Conservation (phyloP, 2,888 invertebrate species). For the Nomada goodeniana region DNA sequence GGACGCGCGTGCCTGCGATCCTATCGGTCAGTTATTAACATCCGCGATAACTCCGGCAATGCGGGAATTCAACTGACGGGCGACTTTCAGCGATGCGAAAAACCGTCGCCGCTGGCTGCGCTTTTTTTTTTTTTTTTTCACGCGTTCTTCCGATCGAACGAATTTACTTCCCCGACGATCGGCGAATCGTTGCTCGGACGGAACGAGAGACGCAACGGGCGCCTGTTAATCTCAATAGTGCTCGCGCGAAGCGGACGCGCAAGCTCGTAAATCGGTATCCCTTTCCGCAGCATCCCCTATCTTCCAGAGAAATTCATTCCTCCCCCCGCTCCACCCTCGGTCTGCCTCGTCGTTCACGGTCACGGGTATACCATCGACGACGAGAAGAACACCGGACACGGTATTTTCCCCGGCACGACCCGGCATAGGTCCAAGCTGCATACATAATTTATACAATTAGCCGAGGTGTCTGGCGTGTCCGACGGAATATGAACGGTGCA, state of each 20-base stretch:
- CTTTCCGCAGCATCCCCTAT: conserved; percentile 62
- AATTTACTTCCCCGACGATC: conserved; percentile 67
- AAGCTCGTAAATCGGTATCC: conserved; percentile 80
- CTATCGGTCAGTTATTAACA: conserved; percentile 34
- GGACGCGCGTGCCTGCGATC: conserved; percentile 15
- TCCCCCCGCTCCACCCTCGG: conserved; percentile 46
- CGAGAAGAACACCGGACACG: conserved; percentile 21
- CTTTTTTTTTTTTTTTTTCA: not conserved
- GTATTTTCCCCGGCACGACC: conserved; percentile 39
- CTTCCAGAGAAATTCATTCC: conserved; percentile 60
- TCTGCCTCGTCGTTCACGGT: conserved; percentile 20
- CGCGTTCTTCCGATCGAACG: conserved; percentile 40
- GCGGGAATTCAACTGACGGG: conserved; percentile 4
- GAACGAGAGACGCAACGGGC: conserved; percentile 55
- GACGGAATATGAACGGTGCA: conserved; percentile 46
- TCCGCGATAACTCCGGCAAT: not conserved
- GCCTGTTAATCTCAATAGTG: conserved; percentile 83
- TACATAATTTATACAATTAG: conserved; percentile 82
- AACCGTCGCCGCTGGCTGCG: not conserved
- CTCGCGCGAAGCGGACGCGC: conserved; percentile 79
- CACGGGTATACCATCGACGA: conserved; percentile 21
- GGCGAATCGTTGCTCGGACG: conserved; percentile 73
- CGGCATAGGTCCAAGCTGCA: conserved; percentile 71
- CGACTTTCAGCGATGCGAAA: not conserved
- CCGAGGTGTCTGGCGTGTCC: conserved; percentile 67